phyloP scores from a whole-genome alignment of 2,797 vertebrate genomes.

The Anas georgica region DNA sequence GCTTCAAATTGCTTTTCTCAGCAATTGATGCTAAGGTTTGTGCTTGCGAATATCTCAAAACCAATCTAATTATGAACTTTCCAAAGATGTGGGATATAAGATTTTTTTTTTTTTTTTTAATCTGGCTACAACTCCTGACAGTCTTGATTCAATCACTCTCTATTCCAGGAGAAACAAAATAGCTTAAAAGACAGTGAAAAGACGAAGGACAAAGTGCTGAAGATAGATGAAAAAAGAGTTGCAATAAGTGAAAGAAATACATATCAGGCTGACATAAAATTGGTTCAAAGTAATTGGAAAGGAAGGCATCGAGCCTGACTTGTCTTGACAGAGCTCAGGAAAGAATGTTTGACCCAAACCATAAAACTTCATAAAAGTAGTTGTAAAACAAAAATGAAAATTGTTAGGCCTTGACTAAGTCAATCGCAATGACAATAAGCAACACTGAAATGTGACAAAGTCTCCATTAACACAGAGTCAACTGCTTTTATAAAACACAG shows the following conservation, averaged over 20 bases:
- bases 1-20: background rate
- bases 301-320: background rate
- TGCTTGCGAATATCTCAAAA: conserved; percentile 4
- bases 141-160: background rate
- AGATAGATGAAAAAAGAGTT: background rate
- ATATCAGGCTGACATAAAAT: background rate
- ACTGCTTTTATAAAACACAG: background rate
- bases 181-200: background rate
- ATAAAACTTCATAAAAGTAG: background rate
- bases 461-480: background rate
- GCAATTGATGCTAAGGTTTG: background rate
- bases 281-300: background rate
- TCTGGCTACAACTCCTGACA: background rate
- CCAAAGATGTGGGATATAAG: background rate
- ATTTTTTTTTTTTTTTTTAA: background rate
- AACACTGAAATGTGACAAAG: background rate
- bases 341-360: background rate
- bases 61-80: background rate
- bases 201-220: background rate
- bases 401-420: background rate
- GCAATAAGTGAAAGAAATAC: background rate
- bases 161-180: background rate
- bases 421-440: background rate
- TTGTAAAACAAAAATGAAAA: background rate
- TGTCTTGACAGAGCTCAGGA: background rate